Base-by-base conservation (phyloP, 2,797 vertebrate genomes). In the Streptopelia turtur region DNA sequence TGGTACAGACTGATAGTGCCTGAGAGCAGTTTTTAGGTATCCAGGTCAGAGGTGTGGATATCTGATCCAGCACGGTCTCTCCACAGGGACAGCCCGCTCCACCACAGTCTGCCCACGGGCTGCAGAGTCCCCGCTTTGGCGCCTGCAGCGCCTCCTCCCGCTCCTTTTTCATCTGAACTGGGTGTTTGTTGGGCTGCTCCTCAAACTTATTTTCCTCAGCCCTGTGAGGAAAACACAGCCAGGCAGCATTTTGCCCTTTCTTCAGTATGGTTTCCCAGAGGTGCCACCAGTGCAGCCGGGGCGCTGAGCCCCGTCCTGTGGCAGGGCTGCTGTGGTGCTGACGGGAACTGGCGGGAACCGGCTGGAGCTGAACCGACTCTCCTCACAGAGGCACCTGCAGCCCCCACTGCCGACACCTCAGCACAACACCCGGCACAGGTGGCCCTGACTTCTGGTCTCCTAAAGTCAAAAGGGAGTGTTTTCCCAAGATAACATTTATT, bases 351-450 rank as follows among this genome's bases (percentile, higher is more conserved):
- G 23, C n/a, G 3, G 31, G 37, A 33, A 53, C 21, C 1, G 2
- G 45, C 11, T 1, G 5, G 5, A n/a, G 2, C 39, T 3, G 41
- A 43, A 17, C 41, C 16, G 6, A 16, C 16, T 72, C 53, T 23
- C 50, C 35, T 55, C 74, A 21, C 10, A 5, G 9, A 13, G 6
- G 15, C 7, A 10, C 23, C 55, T 2, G 18, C 60, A 50, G 27
- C 5, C 12, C 14, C 28, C 0, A 0, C 68, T 39, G 37, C 22
- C 3, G 0, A 20, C 23, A 10, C 3, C 70, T 28, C 8, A 1
- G 6, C 24, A 10, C 10, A 39, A 23, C 69, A 22, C 25, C 53
- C 24, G 0, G 3, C 3, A 9, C 12, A 11, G 12, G 11, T 28
- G 22, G 1, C 21, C 30, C 52, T 49, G 12, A 11, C 25, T 65